Evolutionary conservation across 2,113 vertebrate genomes (phyloP).

Genomic region (Ramphastos sulfuratus): DNA sequence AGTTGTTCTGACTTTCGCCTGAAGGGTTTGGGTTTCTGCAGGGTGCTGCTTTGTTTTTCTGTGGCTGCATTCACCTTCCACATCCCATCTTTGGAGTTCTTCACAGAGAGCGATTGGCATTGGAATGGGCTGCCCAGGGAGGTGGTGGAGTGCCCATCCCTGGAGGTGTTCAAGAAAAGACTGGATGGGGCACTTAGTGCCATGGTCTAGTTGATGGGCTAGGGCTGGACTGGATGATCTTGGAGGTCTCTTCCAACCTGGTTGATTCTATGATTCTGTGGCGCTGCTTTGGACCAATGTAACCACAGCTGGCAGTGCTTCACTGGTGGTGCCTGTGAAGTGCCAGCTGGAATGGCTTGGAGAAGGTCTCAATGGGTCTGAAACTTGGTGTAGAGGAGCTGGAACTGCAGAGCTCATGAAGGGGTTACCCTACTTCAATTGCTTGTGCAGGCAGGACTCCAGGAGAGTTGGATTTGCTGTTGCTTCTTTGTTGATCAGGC

Average conservation of each 20-base stretch:
- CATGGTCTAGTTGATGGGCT: too few species aligned
- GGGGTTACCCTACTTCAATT: neutral
- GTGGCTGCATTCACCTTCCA: rapidly evolving
- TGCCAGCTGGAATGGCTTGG: rapidly evolving
- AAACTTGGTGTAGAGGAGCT: neutral
- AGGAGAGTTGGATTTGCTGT: neutral
- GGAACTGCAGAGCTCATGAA: neutral
- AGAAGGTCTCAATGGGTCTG: neutral
- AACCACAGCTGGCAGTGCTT: neutral
- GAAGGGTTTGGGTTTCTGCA: neutral
- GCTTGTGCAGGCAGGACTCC: neutral
- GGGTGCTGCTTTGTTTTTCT: neutral
- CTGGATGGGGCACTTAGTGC: too few species aligned
- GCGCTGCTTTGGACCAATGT: neutral
- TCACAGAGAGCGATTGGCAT: too few species aligned
- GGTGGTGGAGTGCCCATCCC: too few species aligned
- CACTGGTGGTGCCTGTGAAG: neutral
- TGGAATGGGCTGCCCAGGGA: too few species aligned
- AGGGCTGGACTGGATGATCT: too few species aligned
- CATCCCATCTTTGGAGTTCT: neutral
- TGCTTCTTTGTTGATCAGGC: neutral
- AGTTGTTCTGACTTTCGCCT: neutral
- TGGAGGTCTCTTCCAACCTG: too few species aligned
- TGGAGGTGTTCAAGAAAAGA: too few species aligned
- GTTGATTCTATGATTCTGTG: too few species aligned